Percentiles rank a stretch among this genome's conserved stretches.
Conservation (phyloP, 2,113 vertebrate genomes). For the Leiothrix lutea region DNA sequence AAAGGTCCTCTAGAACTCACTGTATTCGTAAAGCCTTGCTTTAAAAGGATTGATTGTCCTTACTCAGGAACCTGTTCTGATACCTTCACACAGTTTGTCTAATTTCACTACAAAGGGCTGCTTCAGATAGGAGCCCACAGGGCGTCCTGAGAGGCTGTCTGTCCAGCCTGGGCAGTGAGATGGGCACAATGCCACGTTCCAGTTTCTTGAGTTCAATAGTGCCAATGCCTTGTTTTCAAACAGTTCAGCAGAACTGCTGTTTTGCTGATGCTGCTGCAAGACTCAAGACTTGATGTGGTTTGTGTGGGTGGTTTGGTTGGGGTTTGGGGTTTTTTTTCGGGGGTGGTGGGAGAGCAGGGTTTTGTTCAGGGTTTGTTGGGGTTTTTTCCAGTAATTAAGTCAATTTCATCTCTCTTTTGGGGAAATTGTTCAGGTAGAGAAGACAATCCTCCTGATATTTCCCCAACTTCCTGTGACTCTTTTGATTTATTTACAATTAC, state of each 20-base stretch:
- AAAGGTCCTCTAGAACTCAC: neutral
- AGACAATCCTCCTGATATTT: neutral
- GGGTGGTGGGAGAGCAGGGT: fast-evolving
- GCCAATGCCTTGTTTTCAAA: fast-evolving
- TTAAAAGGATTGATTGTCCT: neutral
- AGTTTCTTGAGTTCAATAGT: fast-evolving
- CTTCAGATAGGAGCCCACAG: neutral
- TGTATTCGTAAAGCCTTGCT: neutral
- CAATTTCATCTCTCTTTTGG: neutral
- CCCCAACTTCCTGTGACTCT: neutral
- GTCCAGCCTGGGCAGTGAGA: neutral
- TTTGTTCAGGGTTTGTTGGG: neutral
- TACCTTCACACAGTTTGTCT: neutral
- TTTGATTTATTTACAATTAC: neutral
- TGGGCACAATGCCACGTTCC: neutral
- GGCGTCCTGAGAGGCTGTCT: neutral
- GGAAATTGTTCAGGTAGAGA: neutral
- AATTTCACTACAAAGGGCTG: neutral
- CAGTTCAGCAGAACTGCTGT: fast-evolving
- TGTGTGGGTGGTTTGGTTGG: neutral
- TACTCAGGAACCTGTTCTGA: fast-evolving
- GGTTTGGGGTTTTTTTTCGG: fast-evolving
- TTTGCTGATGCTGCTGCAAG: neutral
- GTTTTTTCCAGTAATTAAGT: neutral
- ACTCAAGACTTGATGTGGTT: neutral